phyloP scores from a whole-genome alignment of 2,888 invertebrate species.

The Trissonchulus sp. region DNA sequence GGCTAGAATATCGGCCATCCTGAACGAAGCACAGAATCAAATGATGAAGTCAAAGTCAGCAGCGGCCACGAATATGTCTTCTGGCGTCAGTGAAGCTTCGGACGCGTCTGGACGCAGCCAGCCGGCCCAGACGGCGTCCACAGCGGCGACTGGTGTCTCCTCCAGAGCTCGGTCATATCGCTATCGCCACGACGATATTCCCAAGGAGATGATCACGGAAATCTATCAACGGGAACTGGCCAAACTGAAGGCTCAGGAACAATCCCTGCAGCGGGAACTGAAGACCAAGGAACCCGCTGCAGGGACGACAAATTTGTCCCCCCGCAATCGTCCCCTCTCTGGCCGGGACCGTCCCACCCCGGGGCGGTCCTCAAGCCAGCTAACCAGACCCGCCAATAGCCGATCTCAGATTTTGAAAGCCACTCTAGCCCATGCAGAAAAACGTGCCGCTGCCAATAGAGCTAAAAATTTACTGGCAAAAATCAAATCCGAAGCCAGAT shows the following conservation, averaged over 20 bases:
- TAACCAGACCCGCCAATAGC: not conserved
- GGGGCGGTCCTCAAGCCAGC: not conserved
- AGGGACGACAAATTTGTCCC: too few relatives aligned
- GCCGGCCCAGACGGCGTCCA: not conserved
- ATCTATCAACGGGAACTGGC: constrained; percentile 91
- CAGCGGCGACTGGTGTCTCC: not conserved
- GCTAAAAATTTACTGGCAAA: too few relatives aligned
- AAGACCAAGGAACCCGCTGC: not conserved
- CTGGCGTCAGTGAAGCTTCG: not conserved
- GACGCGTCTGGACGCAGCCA: not conserved
- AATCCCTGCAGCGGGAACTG: not conserved
- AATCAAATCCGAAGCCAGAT: not conserved
- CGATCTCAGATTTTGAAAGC: not conserved
- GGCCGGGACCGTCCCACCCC: not conserved
- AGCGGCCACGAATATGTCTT: not conserved
- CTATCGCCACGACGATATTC: constrained; percentile 86
- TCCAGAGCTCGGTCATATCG: constrained; percentile 55
- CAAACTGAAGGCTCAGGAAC: constrained; percentile 68
- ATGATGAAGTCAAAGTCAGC: constrained; percentile 59
- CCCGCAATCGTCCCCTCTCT: too few relatives aligned
- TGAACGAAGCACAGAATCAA: constrained; percentile 71
- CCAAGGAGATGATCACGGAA: constrained; percentile 87
- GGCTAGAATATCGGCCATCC: constrained; percentile 84
- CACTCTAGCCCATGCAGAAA: not conserved
- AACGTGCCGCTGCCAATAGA: too few relatives aligned